phyloP scores from a whole-genome alignment of 1,140 invertebrate genomes.

The Aphaenogaster floridana region DNA sequence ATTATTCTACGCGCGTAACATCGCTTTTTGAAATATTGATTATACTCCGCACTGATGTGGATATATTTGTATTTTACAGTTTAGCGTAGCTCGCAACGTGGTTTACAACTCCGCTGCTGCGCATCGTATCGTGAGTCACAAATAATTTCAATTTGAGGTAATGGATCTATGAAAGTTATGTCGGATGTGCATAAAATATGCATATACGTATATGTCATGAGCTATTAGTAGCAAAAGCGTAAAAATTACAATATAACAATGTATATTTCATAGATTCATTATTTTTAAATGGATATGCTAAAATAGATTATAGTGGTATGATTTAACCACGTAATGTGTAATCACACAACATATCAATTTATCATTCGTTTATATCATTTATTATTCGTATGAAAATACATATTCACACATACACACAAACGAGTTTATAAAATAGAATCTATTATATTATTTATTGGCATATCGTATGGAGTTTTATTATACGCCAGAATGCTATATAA shows the following conservation, averaged over 20 bases:
- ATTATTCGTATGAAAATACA: not conserved
- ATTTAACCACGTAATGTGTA: not conserved
- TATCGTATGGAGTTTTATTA: not conserved
- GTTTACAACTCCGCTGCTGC: not conserved
- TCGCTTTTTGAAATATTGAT: not conserved
- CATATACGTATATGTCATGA: not conserved
- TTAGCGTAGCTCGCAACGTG: not conserved
- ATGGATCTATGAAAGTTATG: slow-evolving; percentile 1
- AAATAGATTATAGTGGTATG: not conserved
- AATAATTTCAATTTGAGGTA: slow-evolving; percentile 10
- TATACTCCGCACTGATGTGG: not conserved
- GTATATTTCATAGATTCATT: not conserved
- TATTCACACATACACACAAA: not conserved
- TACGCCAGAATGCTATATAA: not conserved
- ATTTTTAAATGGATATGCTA: not conserved
- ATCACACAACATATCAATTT: not conserved
- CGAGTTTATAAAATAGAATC: not conserved
- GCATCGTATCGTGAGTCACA: not conserved
- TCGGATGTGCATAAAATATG: not conserved
- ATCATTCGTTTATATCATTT: no score
- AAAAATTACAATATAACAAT: not conserved
- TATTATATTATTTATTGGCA: not conserved
- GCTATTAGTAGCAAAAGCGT: no score
- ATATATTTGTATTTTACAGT: not conserved
- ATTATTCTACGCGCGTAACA: not conserved